Base-by-base conservation (phyloP, 2,888 invertebrate species). In the Didymodactylos carnosus region DNA sequence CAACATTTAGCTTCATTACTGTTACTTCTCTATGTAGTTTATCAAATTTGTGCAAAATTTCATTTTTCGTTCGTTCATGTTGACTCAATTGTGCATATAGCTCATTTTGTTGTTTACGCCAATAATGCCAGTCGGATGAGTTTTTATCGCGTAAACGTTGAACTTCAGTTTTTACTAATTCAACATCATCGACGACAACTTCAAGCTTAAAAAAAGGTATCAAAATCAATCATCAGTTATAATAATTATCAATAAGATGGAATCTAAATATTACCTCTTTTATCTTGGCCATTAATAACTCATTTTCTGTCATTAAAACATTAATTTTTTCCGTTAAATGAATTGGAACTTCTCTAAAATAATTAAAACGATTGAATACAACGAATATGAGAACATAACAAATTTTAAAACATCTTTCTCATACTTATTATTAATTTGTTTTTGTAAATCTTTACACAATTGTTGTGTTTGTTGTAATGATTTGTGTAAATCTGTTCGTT, bases 221-320 rank as follows among this genome's bases (percentile, higher is more conserved):
- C n/a, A n/a, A n/a, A n/a, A n/a, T n/a, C n/a, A n/a, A n/a, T n/a
- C n/a, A n/a, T n/a, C n/a, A n/a, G n/a, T n/a, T n/a, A n/a, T n/a
- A n/a, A n/a, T n/a, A n/a, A n/a, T n/a, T n/a, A n/a, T n/a, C n/a
- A n/a, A n/a, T n/a, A n/a, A n/a, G n/a, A n/a, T n/a, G n/a, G n/a
- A n/a, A n/a, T n/a, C 2, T 14, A 5, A 49, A 39, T 4, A 23
- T n/a, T 51, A 72, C 72, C 51, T 74, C 74, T n/a, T 46, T 49
- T 3, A 74, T 74, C 51, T 71, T 40, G 40, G 40, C 71, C 53
- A 71, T 70, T 35, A 74, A 51, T 51, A 74, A 74, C 25, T 74
- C 74, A 69, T 74, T 74, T 74, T 74, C 74, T 23, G 71, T 71
- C 7, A 51, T 35, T 39, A 74, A 62, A 29, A 71, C 14, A 39